Evolutionary conservation across 2,797 vertebrate genomes (phyloP).

Genomic region (Melanotaenia maccullochi): DNA sequence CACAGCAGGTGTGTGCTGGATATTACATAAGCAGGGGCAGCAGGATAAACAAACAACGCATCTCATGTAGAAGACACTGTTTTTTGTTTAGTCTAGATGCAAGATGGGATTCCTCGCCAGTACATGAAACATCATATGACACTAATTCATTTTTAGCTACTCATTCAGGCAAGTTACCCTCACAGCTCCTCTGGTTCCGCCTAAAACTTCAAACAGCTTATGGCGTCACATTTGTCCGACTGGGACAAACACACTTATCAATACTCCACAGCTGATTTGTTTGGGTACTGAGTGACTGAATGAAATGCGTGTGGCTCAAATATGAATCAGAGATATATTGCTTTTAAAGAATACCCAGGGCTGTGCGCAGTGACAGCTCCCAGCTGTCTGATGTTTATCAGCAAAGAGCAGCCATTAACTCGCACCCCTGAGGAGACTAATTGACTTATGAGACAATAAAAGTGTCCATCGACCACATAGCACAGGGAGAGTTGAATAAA

Average conservation of each 20-base stretch:
- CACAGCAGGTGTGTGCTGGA: neutral
- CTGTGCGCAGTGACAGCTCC: constrained; percentile 44
- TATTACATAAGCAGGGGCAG: constrained; percentile 26
- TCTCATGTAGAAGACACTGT: constrained; percentile 1
- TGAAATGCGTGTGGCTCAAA: constrained; percentile 15
- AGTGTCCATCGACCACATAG: constrained; percentile 57
- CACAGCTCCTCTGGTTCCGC: constrained; percentile 26
- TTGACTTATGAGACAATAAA: constrained; percentile 79
- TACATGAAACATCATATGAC: neutral
- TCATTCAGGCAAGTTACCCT: neutral
- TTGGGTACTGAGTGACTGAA: constrained; percentile 5
- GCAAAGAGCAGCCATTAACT: constrained; percentile 64
- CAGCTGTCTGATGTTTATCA: constrained; percentile 70
- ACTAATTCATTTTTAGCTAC: neutral
- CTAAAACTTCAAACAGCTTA: constrained; percentile 35
- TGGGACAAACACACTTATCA: neutral
- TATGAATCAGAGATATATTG: constrained; percentile 33
- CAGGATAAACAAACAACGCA: constrained; percentile 14
- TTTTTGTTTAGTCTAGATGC: neutral
- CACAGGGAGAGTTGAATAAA: constrained; percentile 32
- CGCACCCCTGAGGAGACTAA: constrained; percentile 62
- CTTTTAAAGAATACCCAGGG: constrained; percentile 28
- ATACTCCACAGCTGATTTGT: constrained; percentile 18
- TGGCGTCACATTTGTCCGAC: constrained; percentile 10
- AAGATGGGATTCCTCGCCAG: neutral